phyloP scores from a whole-genome alignment of 2,888 invertebrate genomes.

The Hydrotaea diabolus region DNA sequence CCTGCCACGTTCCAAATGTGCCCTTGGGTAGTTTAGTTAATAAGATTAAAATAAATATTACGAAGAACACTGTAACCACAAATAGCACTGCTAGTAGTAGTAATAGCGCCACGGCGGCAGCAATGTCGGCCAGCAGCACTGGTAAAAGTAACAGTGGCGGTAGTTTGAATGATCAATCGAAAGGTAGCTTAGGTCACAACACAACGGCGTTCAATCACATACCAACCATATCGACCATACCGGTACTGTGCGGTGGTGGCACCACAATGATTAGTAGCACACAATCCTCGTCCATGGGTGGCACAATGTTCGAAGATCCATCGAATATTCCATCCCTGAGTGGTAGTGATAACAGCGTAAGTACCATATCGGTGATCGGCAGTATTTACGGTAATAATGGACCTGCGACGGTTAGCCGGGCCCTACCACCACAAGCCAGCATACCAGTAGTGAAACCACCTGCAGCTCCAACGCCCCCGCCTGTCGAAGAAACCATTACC shows the following conservation, averaged over 20 bases:
- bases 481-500: constrained; percentile 72
- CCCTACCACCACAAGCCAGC: constrained; percentile 48
- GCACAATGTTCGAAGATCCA: constrained; percentile 29
- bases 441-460: constrained; percentile 42
- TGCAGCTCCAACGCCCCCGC: constrained; percentile 63
- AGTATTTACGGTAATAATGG: constrained; percentile 71
- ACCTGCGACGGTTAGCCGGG: constrained; percentile 56
- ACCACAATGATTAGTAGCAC: constrained; percentile 69
- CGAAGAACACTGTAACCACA: constrained; percentile 84
- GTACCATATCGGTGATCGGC: constrained; percentile 78
- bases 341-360: constrained; percentile 70
- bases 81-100: constrained; percentile 78
- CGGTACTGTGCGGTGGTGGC: constrained; percentile 78
- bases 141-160: constrained; percentile 30
- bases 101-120: constrained; percentile 68
- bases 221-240: constrained; percentile 79
- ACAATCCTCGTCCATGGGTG: constrained; percentile 56
- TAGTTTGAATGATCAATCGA: constrained; percentile 23
- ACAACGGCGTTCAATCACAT: constrained; percentile 67
- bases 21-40: constrained; percentile 80
- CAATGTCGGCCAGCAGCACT: constrained; percentile 65
- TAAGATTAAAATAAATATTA: constrained; percentile 91
- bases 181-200: constrained; percentile 60
- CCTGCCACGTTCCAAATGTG: constrained; percentile 80
- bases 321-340: constrained; percentile 1